Percentiles rank a stretch among this genome's conserved stretches.
Evolutionary conservation across 1,140 invertebrate genomes (phyloP).

Genomic region (Ooceraea biroi): DNA sequence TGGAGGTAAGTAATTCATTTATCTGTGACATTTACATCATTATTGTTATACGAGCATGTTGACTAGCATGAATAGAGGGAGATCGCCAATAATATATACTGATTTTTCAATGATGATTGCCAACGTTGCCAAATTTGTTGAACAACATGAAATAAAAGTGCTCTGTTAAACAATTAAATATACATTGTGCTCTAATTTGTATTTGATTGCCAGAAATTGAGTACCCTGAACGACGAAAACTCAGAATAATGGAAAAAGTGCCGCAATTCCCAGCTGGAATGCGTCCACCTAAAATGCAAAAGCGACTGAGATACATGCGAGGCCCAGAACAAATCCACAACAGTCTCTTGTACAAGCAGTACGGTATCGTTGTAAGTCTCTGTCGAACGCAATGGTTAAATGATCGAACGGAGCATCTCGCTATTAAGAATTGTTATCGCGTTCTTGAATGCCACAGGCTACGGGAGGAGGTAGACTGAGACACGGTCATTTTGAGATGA

Average conservation of each 20-base stretch:
- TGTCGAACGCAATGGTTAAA: neutral
- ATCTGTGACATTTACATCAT: too few species aligned
- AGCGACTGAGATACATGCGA: slow-evolving; percentile 92
- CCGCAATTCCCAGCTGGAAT: slow-evolving; percentile 89
- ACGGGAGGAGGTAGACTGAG: slow-evolving; percentile 93
- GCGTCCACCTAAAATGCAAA: slow-evolving; percentile 94
- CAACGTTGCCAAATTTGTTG: too few species aligned
- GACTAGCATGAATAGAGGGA: too few species aligned
- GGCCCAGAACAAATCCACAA: slow-evolving; percentile 96
- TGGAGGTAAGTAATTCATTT: slow-evolving; percentile 85
- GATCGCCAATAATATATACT: too few species aligned
- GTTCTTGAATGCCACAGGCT: slow-evolving; percentile 87
- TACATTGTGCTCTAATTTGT: neutral
- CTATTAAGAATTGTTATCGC: neutral
- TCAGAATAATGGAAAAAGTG: slow-evolving; percentile 90
- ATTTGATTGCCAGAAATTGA: slow-evolving; percentile 88
- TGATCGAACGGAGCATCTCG: neutral
- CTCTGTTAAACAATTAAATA: too few species aligned
- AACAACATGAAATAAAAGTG: too few species aligned
- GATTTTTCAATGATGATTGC: too few species aligned
- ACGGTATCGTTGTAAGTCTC: slow-evolving; percentile 93
- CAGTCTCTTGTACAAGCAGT: slow-evolving; percentile 94
- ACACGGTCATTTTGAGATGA: slow-evolving; percentile 95
- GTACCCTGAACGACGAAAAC: slow-evolving; percentile 90
- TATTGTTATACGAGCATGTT: too few species aligned